Evolutionary conservation across 2,888 invertebrate species (phyloP).

Genomic region (Tinea semifulvella): DNA sequence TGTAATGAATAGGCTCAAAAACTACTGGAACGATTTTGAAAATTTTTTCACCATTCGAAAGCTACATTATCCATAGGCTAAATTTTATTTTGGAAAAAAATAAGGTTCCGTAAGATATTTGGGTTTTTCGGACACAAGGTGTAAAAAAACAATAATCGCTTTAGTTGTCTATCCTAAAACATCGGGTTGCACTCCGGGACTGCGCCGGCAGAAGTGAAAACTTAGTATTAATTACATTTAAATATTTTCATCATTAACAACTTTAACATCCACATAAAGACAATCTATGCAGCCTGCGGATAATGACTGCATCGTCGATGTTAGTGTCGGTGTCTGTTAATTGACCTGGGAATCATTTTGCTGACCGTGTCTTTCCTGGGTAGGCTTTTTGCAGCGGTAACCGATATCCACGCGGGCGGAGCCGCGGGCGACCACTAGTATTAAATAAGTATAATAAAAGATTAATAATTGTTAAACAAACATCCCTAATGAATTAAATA

Average conservation of each 20-base stretch:
- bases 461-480: not conserved
- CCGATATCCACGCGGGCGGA: constrained; percentile 13
- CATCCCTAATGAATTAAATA: no score
- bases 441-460: not conserved
- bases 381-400: constrained; percentile 13
- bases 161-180: constrained; percentile 12
- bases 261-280: constrained; percentile 12
- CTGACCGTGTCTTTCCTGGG: constrained; percentile 14
- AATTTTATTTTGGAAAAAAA: no score
- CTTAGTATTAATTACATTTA: constrained; percentile 15
- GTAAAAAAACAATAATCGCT: constrained; percentile 8
- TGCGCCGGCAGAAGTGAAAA: constrained; percentile 14
- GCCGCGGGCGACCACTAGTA: constrained; percentile 1
- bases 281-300: constrained; percentile 13
- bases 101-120: no score
- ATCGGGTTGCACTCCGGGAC: constrained; percentile 14
- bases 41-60: no score
- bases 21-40: no score
- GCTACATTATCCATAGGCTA: no score
- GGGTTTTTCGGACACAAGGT: no score
- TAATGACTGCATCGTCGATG: constrained; percentile 14
- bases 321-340: constrained; percentile 14
- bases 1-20: no score
- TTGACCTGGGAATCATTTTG: constrained; percentile 14
- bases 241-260: constrained; percentile 14